Evolutionary conservation across 2,888 invertebrate genomes (phyloP), one percentile per base, ranked within the genome.

Genomic region (Petrolisthes manimaculis): DNA sequence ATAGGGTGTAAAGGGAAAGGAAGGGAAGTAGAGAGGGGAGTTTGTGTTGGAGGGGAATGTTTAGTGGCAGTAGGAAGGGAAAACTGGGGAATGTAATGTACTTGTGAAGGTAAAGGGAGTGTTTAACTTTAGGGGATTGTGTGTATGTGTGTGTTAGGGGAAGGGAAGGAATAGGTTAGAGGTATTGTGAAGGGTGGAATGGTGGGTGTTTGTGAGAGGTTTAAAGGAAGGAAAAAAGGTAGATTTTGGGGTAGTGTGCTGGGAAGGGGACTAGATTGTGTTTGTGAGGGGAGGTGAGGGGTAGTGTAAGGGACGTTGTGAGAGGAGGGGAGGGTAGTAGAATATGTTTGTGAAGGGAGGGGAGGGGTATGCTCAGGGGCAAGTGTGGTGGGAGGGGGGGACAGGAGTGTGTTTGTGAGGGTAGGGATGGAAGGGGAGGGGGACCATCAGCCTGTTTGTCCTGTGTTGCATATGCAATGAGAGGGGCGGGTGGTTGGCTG

Each of bases 381-480:
- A 5, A 21, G 8, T 12, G 78, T 3, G 8, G n/a, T n/a, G n/a
- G 21, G 56, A 24, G 21, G 37, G 80, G 80, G 24, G 4, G 56
- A 6, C 12, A 6, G 80, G 77, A 51, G 77, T 6, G 8, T 8
- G 37, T 5, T 51, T 74, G 21, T 14, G n/a, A n/a, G n/a, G n/a
- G n/a, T n/a, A n/a, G n/a, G n/a, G n/a, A n/a, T n/a, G 78, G 78
- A n/a, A 74, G 53, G 83, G 83, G 18, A n/a, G 51, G 51, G 54
- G 37, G 12, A 74, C 80, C 86, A 86, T 86, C 86, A 86, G 21
- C 74, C 80, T 86, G 86, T 86, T 86, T 86, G 86, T 55, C 80
- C 86, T 80, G 80, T 79, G 86, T 86, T 86, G 86, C 86, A 86
- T 86, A 86, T 86, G 86, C 80, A 80, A 86, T 86, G 86, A 86